A percentile compares a stretch with the other conserved stretches of the same genome.
Conservation (phyloP, 2,888 invertebrate genomes). For the Loripinus fragilis region DNA sequence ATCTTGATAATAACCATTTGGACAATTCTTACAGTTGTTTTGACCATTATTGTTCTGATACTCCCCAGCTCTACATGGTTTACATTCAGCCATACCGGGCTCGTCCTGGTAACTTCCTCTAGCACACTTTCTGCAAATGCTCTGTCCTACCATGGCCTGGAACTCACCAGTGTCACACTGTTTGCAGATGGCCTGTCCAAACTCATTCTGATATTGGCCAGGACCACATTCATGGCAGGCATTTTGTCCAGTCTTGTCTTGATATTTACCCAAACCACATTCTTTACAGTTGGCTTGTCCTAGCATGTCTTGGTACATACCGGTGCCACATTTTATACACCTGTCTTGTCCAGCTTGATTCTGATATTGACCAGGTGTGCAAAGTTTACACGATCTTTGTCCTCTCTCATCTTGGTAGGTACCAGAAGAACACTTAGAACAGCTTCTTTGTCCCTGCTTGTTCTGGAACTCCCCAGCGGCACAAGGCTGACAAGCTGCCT, state of each 20-base stretch:
- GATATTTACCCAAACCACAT: neutral
- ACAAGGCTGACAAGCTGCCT: neutral
- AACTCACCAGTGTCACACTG: neutral
- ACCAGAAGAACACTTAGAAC: neutral
- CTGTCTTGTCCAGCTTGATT: neutral
- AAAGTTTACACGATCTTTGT: neutral
- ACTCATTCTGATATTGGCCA: neutral
- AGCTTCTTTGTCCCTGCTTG: neutral
- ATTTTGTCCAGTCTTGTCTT: neutral
- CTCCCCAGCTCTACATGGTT: neutral
- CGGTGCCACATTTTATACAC: neutral
- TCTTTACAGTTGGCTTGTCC: neutral
- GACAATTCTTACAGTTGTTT: neutral
- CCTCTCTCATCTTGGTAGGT: neutral
- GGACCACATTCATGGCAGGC: neutral
- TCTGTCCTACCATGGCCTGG: neutral
- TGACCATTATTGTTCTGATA: neutral
- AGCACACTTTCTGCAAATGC: neutral
- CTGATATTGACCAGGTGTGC: neutral
- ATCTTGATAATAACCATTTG: neutral
- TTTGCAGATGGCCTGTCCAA: neutral
- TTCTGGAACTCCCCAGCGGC: neutral
- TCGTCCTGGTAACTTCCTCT: neutral
- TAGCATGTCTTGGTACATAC: neutral
- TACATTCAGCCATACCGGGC: neutral